phyloP scores from a whole-genome alignment of 2,113 vertebrate genomes.

The Mirounga angustirostris region DNA sequence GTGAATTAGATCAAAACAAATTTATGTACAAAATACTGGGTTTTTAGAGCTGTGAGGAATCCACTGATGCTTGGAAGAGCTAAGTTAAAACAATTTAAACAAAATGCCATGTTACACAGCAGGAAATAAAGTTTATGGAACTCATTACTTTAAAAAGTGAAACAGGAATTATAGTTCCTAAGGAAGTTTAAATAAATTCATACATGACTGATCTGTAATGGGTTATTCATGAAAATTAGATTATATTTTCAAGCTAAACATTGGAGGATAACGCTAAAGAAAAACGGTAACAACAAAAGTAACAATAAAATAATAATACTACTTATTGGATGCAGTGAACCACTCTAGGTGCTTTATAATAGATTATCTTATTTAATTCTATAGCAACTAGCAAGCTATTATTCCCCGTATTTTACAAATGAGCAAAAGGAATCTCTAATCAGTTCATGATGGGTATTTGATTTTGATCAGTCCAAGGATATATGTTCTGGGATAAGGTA shows the following conservation, averaged over 20 bases:
- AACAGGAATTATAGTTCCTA: constrained; percentile 51
- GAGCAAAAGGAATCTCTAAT: not conserved
- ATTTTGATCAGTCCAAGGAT: not conserved
- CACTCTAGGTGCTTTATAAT: not conserved
- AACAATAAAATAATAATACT: not conserved
- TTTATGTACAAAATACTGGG: not conserved
- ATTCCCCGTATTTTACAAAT: not conserved
- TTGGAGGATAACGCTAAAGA: not conserved
- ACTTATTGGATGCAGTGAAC: not conserved
- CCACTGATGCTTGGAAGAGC: not conserved
- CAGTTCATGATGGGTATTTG: not conserved
- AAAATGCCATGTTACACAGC: constrained; percentile 36
- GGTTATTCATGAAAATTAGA: constrained; percentile 66
- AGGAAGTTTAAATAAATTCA: constrained; percentile 69
- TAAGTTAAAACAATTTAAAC: constrained; percentile 66
- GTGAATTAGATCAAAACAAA: constrained; percentile 37
- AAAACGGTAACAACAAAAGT: constrained; percentile 19
- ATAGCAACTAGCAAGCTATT: not conserved
- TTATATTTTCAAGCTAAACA: constrained; percentile 38
- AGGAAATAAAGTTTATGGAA: constrained; percentile 62
- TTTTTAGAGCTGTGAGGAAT: constrained; percentile 7
- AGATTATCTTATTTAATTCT: constrained; percentile 8
- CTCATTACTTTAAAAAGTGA: constrained; percentile 64
- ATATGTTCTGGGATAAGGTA: not conserved
- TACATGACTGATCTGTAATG: constrained; percentile 62